Base-by-base conservation (phyloP, 30 jellyfish, hydroid and myxozoan species). In the Morbakka virulenta region DNA sequence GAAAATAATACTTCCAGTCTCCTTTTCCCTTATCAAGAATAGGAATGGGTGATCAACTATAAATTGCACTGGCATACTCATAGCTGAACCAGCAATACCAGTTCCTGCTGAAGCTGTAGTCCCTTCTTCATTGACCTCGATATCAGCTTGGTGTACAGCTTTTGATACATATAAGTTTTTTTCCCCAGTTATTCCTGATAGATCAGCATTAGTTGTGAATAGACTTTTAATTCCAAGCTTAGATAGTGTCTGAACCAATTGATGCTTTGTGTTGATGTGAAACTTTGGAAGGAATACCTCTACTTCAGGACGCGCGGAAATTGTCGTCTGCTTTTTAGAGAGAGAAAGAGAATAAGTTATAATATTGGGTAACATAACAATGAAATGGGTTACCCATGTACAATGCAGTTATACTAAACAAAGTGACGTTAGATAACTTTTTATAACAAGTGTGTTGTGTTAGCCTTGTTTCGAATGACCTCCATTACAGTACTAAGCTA, bases 91-190 rank as follows among this genome's bases (percentile, higher is more conserved):
- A n/a, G 87, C 91, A 48, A 79, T 69, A 4, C 93, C 96, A 61
- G 96, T 87, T n/a, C 93, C 94, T 22, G 89, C 93, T 4, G 89
- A 80, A 14, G 96, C 96, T 30, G 64, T 89, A 4, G 96, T 87
- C 13, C 96, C 96, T 28, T 87, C 94, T 49, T 87, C 96, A 50
- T 87, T 73, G 21, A 87, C 93, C 23, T 87, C 96, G 50, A 87
- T 51, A 29, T 69, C 66, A 27, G 96, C 84, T 69, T 87, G 73
- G 35, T 87, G 96, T n/a, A 78, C 69, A 9, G 89, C 89, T 47
- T 78, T 63, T 30, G 96, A 87, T 17, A 87, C 94, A 50, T 64
- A 87, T 24, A 87, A 70, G 25, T 74, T 57, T 50, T 67, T 66
- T 2, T 66, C 74, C 25, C 78, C 89, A 2, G 87, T 52, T 0